A percentile compares a stretch with the other conserved stretches of the same genome.
phyloP scores from a whole-genome alignment of 2,797 vertebrate species.

The Spinus pinus region DNA sequence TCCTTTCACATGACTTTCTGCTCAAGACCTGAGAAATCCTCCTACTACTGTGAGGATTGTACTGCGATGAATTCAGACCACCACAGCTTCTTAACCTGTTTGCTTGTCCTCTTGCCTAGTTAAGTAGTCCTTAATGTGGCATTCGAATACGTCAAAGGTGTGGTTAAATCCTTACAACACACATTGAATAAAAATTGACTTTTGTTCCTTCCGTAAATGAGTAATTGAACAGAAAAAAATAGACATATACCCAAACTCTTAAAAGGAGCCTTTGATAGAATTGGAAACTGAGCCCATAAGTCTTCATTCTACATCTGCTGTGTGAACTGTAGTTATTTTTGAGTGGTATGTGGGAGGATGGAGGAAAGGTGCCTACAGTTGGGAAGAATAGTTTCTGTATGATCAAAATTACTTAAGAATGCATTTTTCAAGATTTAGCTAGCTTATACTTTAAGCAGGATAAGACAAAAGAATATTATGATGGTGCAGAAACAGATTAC shows the following conservation, averaged over 20 bases:
- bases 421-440: background rate
- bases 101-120: background rate
- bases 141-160: background rate
- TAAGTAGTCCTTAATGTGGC: background rate
- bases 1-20: background rate
- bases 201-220: background rate
- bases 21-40: background rate
- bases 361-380: background rate
- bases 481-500: background rate
- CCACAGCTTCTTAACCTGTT: background rate
- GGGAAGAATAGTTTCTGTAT: background rate
- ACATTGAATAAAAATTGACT: background rate
- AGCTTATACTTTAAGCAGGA: background rate
- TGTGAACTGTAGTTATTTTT: constrained; percentile 48
- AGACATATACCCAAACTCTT: background rate
- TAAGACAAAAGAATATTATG: background rate
- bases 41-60: background rate
- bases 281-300: background rate
- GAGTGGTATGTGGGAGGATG: background rate
- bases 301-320: constrained; percentile 23
- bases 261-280: background rate
- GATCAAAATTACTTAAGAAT: background rate
- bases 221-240: background rate
- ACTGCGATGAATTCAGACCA: background rate
- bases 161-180: background rate